Percentiles rank a stretch among this genome's conserved stretches.
These are phyloP conservation scores for mouse (Mus musculus) DNA, from an alignment of 2,113 vertebrate species.

Conservation along the genomic window GRCm39 chr16:57542501-57543000, in stretches of 20 bases:
- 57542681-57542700: too few species aligned
- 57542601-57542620: not conserved
- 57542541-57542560: not conserved
- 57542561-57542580: not conserved
- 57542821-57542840: not conserved
- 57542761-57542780: not conserved
- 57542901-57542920: not conserved
- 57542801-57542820: not conserved
- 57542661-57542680: not conserved
- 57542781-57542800: not conserved
- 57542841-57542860: not conserved
- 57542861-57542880: not conserved
- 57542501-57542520: not conserved
- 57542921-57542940: not conserved
- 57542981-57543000: not conserved
- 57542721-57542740: not conserved
- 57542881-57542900: not conserved
- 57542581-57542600: constrained; percentile 3
- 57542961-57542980: not conserved
- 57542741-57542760: too few species aligned
- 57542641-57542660: not conserved
- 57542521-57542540: constrained; percentile 10
- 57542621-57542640: not conserved
- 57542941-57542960: not conserved
- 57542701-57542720: too few species aligned